phyloP scores from a whole-genome alignment of 2,888 invertebrate genomes.

The Leptothorax acervorum region DNA sequence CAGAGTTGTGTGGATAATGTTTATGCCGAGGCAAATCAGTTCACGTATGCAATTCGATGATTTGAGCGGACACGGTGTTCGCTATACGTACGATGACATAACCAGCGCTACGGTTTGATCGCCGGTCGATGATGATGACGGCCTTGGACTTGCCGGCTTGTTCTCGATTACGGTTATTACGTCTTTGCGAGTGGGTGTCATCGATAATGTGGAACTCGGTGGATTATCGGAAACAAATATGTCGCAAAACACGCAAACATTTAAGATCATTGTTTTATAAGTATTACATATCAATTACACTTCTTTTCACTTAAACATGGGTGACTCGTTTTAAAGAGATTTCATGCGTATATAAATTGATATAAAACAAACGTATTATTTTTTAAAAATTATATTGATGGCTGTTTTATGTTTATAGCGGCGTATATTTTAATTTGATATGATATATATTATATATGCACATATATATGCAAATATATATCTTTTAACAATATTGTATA shows the following conservation, averaged over 20 bases:
- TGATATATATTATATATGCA: background rate
- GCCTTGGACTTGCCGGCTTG: constrained; percentile 80
- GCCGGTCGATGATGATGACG: constrained; percentile 67
- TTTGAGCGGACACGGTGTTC: constrained; percentile 71
- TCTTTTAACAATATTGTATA: background rate
- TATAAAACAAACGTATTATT: background rate
- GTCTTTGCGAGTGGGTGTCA: constrained; percentile 39
- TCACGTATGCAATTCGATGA: constrained; percentile 75
- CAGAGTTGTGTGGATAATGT: constrained; percentile 35
- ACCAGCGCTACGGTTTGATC: constrained; percentile 76
- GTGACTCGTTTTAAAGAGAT: background rate
- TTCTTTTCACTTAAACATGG: background rate
- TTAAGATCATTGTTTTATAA: background rate
- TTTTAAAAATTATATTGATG: background rate
- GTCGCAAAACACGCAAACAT: background rate
- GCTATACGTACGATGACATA: constrained; percentile 74
- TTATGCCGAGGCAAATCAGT: constrained; percentile 40
- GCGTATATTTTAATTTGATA: background rate
- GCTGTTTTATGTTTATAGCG: background rate
- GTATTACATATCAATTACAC: background rate
- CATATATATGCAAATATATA: background rate
- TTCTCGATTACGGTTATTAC: constrained; percentile 76
- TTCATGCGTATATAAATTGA: background rate
- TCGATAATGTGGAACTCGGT: constrained; percentile 31
- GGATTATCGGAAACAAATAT: constrained; percentile 24